Percentiles rank a stretch among this genome's conserved stretches.
phyloP scores from a whole-genome alignment of 2,113 vertebrate species.

The Typhlomys cinereus region DNA sequence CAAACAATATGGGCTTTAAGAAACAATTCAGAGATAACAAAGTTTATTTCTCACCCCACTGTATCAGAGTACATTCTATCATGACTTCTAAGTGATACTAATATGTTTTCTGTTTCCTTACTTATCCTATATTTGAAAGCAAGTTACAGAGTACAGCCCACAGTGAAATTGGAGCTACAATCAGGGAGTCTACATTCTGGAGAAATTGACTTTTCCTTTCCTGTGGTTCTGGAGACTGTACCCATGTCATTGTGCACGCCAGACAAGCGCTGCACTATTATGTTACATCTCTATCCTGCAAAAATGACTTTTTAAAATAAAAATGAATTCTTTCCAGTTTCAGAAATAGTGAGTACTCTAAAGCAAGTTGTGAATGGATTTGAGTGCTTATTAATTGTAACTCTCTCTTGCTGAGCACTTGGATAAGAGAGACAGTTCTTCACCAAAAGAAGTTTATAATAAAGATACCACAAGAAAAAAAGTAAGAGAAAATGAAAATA shows the following conservation, averaged over 20 bases:
- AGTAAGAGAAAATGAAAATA: neutral
- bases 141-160: neutral
- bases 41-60: neutral
- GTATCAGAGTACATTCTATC: neutral
- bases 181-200: neutral
- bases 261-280: neutral
- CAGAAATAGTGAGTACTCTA: neutral
- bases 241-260: no score
- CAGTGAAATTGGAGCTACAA: neutral
- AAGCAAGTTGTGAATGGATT: neutral
- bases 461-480: neutral
- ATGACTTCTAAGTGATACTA: neutral
- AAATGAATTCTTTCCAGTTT: neutral
- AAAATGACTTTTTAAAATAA: neutral
- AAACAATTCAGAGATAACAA: neutral
- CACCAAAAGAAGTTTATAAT: neutral
- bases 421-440: neutral
- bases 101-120: neutral
- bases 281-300: neutral
- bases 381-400: neutral
- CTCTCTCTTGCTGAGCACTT: neutral
- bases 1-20: neutral
- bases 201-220: neutral
- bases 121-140: neutral
- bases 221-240: neutral